Conservation (phyloP, 2,888 invertebrate species). For the Incurvaria masculella region DNA sequence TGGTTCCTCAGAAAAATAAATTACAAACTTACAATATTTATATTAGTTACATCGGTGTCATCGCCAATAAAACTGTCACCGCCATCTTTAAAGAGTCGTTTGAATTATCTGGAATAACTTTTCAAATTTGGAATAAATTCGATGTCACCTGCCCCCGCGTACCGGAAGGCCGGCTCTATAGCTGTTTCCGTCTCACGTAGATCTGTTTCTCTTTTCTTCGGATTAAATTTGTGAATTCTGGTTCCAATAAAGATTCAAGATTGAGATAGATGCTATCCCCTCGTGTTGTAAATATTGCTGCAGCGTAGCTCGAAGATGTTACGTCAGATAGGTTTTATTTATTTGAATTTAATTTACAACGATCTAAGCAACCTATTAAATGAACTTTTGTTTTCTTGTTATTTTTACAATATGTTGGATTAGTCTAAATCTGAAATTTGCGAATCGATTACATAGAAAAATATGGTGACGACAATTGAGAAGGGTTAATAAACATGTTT, state of each 20-base stretch:
- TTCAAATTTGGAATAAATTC: conserved; percentile 57
- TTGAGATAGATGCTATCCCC: conserved; percentile 46
- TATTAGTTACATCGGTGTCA: neutral
- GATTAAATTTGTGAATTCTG: conserved; percentile 28
- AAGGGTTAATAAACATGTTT: too few species aligned
- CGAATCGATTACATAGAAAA: too few species aligned
- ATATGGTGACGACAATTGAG: too few species aligned
- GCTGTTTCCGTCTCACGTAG: conserved; percentile 24
- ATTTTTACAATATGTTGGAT: too few species aligned
- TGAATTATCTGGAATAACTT: conserved; percentile 50
- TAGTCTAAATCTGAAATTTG: too few species aligned
- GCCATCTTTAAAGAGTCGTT: conserved; percentile 54
- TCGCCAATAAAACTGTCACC: conserved; percentile 54
- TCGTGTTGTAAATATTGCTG: conserved; percentile 7
- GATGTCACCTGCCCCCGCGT: conserved; percentile 51
- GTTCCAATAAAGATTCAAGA: conserved; percentile 39
- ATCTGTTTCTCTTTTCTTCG: conserved; percentile 21
- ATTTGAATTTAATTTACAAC: too few species aligned
- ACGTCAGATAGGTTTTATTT: too few species aligned
- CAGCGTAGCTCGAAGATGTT: neutral
- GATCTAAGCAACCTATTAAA: too few species aligned
- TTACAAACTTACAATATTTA: too few species aligned
- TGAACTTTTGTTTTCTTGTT: too few species aligned
- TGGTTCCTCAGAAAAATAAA: too few species aligned
- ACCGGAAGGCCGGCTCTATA: conserved; percentile 43